Conservation (phyloP, 2,888 invertebrate genomes). For the Dexiosoma caninum region DNA sequence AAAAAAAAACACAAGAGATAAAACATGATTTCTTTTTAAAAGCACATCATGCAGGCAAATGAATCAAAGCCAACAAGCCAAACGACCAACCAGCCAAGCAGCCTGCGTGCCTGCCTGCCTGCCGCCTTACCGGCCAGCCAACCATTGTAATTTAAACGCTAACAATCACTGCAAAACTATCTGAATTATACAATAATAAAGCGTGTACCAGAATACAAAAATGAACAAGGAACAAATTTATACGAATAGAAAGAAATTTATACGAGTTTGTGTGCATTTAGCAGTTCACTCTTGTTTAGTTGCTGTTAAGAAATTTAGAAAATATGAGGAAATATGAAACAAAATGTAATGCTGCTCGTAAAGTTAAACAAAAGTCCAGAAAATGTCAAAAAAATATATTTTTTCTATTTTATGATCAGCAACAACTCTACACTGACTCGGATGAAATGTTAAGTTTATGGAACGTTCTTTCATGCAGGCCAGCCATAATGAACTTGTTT, state of each 20-base stretch:
- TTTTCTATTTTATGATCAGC: neutral
- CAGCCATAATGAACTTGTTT: too few species aligned
- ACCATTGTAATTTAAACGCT: conserved; percentile 61
- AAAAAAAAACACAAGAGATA: conserved; percentile 50
- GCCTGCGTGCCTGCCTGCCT: neutral
- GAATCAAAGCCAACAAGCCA: conserved; percentile 43
- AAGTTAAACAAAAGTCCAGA: conserved; percentile 48
- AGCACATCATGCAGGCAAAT: conserved; percentile 53
- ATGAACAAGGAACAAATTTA: neutral
- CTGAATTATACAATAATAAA: conserved; percentile 52
- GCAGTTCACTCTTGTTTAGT: conserved; percentile 25
- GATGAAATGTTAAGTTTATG: neutral
- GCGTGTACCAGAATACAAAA: conserved; percentile 4
- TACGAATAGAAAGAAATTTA: conserved; percentile 12
- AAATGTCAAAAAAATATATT: conserved; percentile 13
- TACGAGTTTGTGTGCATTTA: neutral
- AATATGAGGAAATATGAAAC: conserved; percentile 54
- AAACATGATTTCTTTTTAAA: conserved; percentile 56
- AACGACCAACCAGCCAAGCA: conserved; percentile 19
- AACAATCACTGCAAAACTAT: conserved; percentile 58
- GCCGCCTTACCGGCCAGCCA: neutral
- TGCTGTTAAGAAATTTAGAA: conserved; percentile 36
- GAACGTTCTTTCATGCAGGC: neutral
- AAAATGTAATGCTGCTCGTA: conserved; percentile 54
- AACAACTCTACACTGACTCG: neutral